A percentile compares a stretch with the other conserved stretches of the same genome.
These are phyloP conservation scores for Nematopogon swammerdamellus DNA, from an alignment of 2,888 invertebrate species.

Conservation along the genomic window DNA sequence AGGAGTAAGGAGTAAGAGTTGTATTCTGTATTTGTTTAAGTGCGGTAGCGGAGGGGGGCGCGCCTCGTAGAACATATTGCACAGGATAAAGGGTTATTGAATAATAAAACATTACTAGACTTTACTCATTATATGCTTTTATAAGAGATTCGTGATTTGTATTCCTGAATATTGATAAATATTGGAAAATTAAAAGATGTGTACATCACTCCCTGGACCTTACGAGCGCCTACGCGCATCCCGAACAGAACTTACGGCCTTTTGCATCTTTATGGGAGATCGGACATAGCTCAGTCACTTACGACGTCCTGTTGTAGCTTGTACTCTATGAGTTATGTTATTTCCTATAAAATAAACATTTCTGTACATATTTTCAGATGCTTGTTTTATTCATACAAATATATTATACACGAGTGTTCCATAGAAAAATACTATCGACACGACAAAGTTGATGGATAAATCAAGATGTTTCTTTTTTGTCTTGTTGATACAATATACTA, in stretches of 20 bases:
- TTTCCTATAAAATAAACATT: slow-evolving; percentile 49
- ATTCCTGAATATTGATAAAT: slow-evolving; percentile 49
- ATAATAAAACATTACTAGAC: slow-evolving; percentile 20
- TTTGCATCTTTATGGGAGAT: slow-evolving; percentile 33
- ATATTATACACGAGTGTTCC: not conserved
- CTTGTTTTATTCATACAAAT: slow-evolving; percentile 39
- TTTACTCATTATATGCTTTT: slow-evolving; percentile 50
- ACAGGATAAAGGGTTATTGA: not conserved
- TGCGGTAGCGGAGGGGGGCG: not conserved
- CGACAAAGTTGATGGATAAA: too few species aligned
- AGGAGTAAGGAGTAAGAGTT: not conserved
- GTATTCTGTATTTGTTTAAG: not conserved
- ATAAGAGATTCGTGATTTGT: slow-evolving; percentile 55
- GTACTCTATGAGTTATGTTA: slow-evolving; percentile 36
- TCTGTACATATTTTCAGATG: slow-evolving; percentile 53
- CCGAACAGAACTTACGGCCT: slow-evolving; percentile 22
- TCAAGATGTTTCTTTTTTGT: too few species aligned
- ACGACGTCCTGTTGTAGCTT: slow-evolving; percentile 28
- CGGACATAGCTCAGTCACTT: slow-evolving; percentile 28
- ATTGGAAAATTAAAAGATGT: slow-evolving; percentile 41
- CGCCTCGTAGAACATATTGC: not conserved
- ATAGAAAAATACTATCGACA: not conserved
- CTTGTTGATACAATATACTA: too few species aligned
- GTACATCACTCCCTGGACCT: slow-evolving; percentile 45
- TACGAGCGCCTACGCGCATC: slow-evolving; percentile 18